Evolutionary conservation across 2,113 vertebrate genomes (phyloP).

Genomic region (Centropus bengalensis): DNA sequence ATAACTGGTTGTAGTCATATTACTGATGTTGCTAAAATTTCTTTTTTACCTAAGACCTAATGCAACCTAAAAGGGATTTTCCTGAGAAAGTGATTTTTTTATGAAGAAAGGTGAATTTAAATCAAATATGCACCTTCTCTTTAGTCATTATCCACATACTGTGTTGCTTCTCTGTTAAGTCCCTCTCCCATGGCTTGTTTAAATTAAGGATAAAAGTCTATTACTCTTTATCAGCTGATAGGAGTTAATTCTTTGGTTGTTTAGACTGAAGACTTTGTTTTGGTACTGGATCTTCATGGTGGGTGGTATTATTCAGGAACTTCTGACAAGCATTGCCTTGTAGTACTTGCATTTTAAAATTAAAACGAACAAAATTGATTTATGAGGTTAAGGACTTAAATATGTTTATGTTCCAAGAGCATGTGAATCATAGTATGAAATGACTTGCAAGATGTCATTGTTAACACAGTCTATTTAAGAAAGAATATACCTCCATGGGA

Average conservation of each 20-base stretch:
- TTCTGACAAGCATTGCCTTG: neutral
- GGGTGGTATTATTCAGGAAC: neutral
- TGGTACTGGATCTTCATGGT: neutral
- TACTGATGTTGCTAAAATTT: neutral
- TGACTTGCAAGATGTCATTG: neutral
- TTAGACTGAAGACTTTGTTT: neutral
- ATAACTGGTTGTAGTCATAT: neutral
- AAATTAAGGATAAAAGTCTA: constrained; percentile 2
- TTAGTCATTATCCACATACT: neutral
- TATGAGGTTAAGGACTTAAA: neutral
- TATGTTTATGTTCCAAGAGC: neutral
- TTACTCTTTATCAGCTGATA: constrained; percentile 5
- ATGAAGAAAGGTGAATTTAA: neutral
- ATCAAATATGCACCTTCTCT: neutral
- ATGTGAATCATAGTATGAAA: neutral
- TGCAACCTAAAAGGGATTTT: neutral
- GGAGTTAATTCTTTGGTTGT: constrained; percentile 33
- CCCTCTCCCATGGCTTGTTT: constrained; percentile 7
- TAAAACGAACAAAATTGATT: constrained; percentile 13
- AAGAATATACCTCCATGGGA: neutral
- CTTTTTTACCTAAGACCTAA: neutral
- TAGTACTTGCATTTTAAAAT: neutral
- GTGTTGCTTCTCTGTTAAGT: neutral
- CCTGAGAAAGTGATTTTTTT: neutral
- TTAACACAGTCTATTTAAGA: neutral